Conservation (phyloP, 1,140 invertebrate genomes). For the Apis mellifera region Amel_HAv3.1 CM009944.2:5490501-5491000, state of each 20-base stretch:
- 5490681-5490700: conserved; percentile 18
- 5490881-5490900: neutral
- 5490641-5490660: neutral
- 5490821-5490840: conserved; percentile 15
- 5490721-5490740: conserved; percentile 7
- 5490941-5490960: too few relatives aligned
- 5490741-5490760: neutral
- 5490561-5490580: too few relatives aligned
- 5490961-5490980: too few relatives aligned
- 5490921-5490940: too few relatives aligned
- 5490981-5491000: too few relatives aligned
- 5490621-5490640: neutral
- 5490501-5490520: too few relatives aligned
- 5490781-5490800: conserved; percentile 3
- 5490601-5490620: neutral
- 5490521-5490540: too few relatives aligned
- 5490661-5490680: neutral
- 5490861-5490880: conserved; percentile 10
- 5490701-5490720: conserved; percentile 1
- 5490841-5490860: conserved; percentile 51
- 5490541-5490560: too few relatives aligned
- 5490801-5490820: conserved; percentile 26
- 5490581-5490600: too few relatives aligned
- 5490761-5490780: neutral
- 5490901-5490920: too few relatives aligned